Evolutionary conservation across 2,888 invertebrate genomes (phyloP).

Genomic region (Leptarthrus brevirostris): DNA sequence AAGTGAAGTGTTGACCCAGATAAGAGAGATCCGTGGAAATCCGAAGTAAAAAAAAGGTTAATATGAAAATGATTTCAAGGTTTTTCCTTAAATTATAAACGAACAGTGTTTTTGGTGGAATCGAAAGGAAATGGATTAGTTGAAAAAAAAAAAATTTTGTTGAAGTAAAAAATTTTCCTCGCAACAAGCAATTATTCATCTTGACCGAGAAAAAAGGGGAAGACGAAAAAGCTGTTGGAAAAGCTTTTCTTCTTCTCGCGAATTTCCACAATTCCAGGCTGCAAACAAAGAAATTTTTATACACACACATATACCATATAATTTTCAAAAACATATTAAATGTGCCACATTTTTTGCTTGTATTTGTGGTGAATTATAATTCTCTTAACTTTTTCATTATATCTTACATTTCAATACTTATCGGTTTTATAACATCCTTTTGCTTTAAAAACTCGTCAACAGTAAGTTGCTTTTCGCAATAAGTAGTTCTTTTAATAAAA

Average conservation of each 20-base stretch:
- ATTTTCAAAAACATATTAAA: conserved; percentile 11
- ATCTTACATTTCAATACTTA: neutral
- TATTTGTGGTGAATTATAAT: conserved; percentile 21
- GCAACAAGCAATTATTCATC: conserved; percentile 52
- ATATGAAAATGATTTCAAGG: neutral
- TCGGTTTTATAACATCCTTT: neutral
- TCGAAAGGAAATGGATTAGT: neutral
- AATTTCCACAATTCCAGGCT: conserved; percentile 24
- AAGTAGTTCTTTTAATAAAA: no score
- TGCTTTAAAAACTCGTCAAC: neutral
- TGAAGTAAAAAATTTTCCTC: conserved; percentile 26
- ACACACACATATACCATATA: neutral
- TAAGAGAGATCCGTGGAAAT: neutral
- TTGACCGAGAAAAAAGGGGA: conserved; percentile 44
- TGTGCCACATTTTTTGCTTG: conserved; percentile 9
- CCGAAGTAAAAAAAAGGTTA: neutral
- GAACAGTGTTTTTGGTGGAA: neutral
- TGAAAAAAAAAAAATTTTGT: conserved; percentile 1
- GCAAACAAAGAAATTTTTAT: conserved; percentile 32
- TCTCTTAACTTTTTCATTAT: neutral
- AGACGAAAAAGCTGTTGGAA: conserved; percentile 27
- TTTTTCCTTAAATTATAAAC: neutral
- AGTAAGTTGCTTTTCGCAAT: no score
- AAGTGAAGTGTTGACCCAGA: conserved; percentile 16
- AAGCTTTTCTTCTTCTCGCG: conserved; percentile 23